phyloP scores from a whole-genome alignment of 2,888 invertebrate genomes.

The Lasioglossum figueresi region DNA sequence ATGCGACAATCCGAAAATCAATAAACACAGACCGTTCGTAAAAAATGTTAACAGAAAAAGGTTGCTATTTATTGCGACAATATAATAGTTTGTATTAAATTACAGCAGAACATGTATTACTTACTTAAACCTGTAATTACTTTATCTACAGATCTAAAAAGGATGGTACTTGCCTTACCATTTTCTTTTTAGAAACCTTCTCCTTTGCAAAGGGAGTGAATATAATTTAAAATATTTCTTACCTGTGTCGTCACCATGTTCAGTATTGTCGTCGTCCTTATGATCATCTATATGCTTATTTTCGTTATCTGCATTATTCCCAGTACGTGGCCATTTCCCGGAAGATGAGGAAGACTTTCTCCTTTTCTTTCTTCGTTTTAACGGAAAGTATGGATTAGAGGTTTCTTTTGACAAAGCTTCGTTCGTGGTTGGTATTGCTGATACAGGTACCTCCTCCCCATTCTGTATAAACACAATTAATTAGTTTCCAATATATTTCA shows the following conservation, averaged over 20 bases:
- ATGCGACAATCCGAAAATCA: slow-evolving; percentile 23
- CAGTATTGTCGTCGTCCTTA: slow-evolving; percentile 73
- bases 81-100: slow-evolving; percentile 26
- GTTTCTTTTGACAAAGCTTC: slow-evolving; percentile 82
- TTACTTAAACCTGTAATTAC: slow-evolving; percentile 6
- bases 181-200: not conserved
- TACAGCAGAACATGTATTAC: slow-evolving; percentile 23
- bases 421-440: slow-evolving; percentile 81
- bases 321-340: slow-evolving; percentile 77
- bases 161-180: not conserved
- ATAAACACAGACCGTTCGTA: slow-evolving; percentile 18
- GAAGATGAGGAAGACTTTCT: slow-evolving; percentile 82
- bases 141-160: slow-evolving; percentile 4
- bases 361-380: slow-evolving; percentile 85
- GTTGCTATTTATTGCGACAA: slow-evolving; percentile 13
- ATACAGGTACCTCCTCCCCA: slow-evolving; percentile 79
- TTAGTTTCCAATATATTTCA: not conserved
- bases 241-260: slow-evolving; percentile 77
- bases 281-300: slow-evolving; percentile 68
- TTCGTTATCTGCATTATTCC: slow-evolving; percentile 63
- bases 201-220: not conserved
- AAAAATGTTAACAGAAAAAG: slow-evolving; percentile 23
- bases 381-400: slow-evolving; percentile 85
- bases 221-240: slow-evolving; percentile 42
- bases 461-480: slow-evolving; percentile 68